Evolutionary conservation across 1,140 invertebrate species (phyloP).

Genomic region (Drosophila willistoni): DNA sequence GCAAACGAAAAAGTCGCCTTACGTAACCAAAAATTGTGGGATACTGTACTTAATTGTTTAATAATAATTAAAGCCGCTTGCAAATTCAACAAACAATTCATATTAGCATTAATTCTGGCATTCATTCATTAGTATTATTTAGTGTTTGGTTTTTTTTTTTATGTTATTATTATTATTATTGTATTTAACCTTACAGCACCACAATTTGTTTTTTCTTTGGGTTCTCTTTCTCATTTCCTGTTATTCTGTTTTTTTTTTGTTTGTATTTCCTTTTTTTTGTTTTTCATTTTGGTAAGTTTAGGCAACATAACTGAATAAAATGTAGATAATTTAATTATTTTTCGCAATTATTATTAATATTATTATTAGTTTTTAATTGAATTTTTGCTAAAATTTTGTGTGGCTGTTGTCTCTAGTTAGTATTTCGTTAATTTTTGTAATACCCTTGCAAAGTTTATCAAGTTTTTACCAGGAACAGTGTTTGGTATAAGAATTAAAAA

Average conservation of each 20-base stretch:
- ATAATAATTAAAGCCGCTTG: slow-evolving; percentile 76
- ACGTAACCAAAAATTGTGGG: slow-evolving; percentile 48
- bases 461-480: too few relatives aligned
- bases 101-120: slow-evolving; percentile 52
- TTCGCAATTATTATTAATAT: slow-evolving; percentile 20
- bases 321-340: slow-evolving; percentile 13
- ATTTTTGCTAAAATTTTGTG: slow-evolving; percentile 58
- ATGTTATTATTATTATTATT: slow-evolving; percentile 41
- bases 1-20: slow-evolving; percentile 60
- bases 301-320: slow-evolving; percentile 59
- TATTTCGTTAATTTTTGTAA: background rate
- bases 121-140: slow-evolving; percentile 25
- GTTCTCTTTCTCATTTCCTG: background rate
- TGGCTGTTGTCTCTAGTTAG: slow-evolving; percentile 5
- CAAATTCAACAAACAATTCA: slow-evolving; percentile 69
- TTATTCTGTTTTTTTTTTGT: background rate
- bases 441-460: slow-evolving; percentile 1
- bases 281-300: slow-evolving; percentile 53
- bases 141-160: slow-evolving; percentile 18
- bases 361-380: slow-evolving; percentile 57
- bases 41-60: slow-evolving; percentile 44
- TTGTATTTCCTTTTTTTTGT: background rate
- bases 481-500: too few relatives aligned
- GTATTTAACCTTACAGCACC: slow-evolving; percentile 68
- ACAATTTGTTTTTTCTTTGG: slow-evolving; percentile 28